phyloP scores from a whole-genome alignment of 2,888 invertebrate species.

The Allophyes oxyacanthae region DNA sequence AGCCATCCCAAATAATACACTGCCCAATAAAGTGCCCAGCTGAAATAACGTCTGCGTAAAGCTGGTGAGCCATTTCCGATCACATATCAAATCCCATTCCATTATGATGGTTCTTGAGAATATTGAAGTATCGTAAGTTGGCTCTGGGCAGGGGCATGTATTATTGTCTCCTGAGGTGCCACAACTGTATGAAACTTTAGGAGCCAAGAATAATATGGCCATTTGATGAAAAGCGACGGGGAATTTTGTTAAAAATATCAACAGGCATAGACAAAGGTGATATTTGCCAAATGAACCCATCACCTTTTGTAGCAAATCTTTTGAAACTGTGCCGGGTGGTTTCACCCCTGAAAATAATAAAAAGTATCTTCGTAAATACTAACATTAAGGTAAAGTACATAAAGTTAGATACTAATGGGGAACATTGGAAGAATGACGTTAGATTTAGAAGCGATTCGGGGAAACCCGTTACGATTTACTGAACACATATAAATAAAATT shows the following conservation, averaged over 20 bases:
- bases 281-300: constrained; percentile 88
- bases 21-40: constrained; percentile 93
- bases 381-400: not conserved
- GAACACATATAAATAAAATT: too few relatives aligned
- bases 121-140: constrained; percentile 90
- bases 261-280: constrained; percentile 72
- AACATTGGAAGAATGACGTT: too few relatives aligned
- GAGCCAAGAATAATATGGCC: constrained; percentile 86
- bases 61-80: constrained; percentile 90
- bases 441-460: too few relatives aligned
- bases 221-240: constrained; percentile 87
- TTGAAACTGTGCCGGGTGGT: constrained; percentile 52
- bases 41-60: constrained; percentile 93
- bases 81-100: constrained; percentile 94
- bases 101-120: constrained; percentile 92
- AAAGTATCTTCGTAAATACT: not conserved
- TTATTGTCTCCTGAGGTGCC: constrained; percentile 58
- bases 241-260: constrained; percentile 78
- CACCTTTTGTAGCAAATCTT: constrained; percentile 72
- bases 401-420: too few relatives aligned
- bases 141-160: constrained; percentile 88
- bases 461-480: too few relatives aligned
- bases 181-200: constrained; percentile 69
- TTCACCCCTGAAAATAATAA: constrained; percentile 52
- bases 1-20: constrained; percentile 92